phyloP scores from a whole-genome alignment of 2,797 vertebrate species.

The Macroramphosus scolopax region DNA sequence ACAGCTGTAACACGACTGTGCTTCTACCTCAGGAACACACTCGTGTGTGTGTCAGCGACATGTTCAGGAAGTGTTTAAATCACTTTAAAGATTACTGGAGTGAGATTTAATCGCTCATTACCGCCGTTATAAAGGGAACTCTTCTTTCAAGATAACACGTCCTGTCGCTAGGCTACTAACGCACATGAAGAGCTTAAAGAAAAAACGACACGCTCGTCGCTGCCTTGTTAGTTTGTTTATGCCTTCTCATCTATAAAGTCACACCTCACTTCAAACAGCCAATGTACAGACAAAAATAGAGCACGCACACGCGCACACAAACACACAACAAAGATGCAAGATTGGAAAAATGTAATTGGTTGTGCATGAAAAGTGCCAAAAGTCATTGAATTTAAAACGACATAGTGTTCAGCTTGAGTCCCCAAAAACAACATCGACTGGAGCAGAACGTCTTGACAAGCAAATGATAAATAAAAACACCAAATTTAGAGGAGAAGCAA shows the following conservation, averaged over 20 bases:
- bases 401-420: conserved; percentile 19
- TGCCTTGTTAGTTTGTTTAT: conserved; percentile 32
- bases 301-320: conserved; percentile 1
- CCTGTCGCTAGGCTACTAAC: too few relatives aligned
- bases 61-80: too few relatives aligned
- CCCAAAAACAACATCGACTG: conserved; percentile 19
- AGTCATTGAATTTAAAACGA: conserved; percentile 6
- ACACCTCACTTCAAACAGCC: too few relatives aligned
- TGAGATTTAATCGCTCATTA: too few relatives aligned
- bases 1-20: conserved; percentile 1
- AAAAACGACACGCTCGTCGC: conserved; percentile 1
- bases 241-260: conserved; percentile 10
- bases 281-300: conserved; percentile 14
- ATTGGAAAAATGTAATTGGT: conserved; percentile 15
- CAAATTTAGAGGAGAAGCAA: conserved; percentile 18
- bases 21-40: neutral
- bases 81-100: too few relatives aligned
- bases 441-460: conserved; percentile 33
- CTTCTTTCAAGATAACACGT: too few relatives aligned
- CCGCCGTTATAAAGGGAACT: too few relatives aligned
- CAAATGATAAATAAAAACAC: conserved; percentile 32
- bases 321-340: conserved; percentile 9
- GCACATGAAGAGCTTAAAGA: too few relatives aligned
- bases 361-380: conserved; percentile 19
- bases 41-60: neutral